These are phyloP conservation scores for Scaptodrosophila latifasciaeformis DNA, from an alignment of 2,888 invertebrate genomes.

Conservation along the genomic window DNA sequence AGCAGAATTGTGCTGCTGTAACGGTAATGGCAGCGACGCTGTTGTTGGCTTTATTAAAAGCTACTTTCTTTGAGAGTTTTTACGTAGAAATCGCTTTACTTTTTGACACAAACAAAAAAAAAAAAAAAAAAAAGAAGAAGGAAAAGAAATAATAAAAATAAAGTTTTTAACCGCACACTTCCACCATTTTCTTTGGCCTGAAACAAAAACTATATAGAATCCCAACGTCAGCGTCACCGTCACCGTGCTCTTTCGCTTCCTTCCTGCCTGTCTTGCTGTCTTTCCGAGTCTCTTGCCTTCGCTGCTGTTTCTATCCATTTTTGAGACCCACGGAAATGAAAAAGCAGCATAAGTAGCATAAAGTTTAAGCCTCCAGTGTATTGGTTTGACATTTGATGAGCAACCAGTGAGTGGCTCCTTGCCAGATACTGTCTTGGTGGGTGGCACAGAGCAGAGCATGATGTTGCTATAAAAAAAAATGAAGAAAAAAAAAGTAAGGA, in stretches of 20 bases:
- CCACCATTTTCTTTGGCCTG: constrained; percentile 21
- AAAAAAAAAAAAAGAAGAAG: neutral
- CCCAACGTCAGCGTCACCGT: neutral
- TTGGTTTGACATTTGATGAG: constrained; percentile 67
- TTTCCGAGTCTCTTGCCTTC: too few relatives aligned
- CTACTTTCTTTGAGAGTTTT: constrained; percentile 3
- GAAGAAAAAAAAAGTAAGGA: too few relatives aligned
- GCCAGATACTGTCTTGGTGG: neutral
- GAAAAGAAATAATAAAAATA: too few relatives aligned
- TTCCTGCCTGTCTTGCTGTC: too few relatives aligned
- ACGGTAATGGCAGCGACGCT: neutral
- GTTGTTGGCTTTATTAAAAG: constrained; percentile 38
- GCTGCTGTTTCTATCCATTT: too few relatives aligned
- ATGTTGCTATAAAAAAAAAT: too few relatives aligned
- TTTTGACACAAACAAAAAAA: constrained; percentile 38
- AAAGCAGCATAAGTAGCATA: constrained; percentile 33
- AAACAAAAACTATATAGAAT: too few relatives aligned
- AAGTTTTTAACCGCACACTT: constrained; percentile 56
- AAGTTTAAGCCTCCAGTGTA: constrained; percentile 63
- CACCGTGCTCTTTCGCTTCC: too few relatives aligned
- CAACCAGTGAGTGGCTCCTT: constrained; percentile 41
- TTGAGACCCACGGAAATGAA: constrained; percentile 59
- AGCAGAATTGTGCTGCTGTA: too few relatives aligned
- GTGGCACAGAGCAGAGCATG: too few relatives aligned
- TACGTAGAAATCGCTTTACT: constrained; percentile 56